phyloP scores from a whole-genome alignment of 2,113 vertebrate species.

The Nipponia nippon region DNA sequence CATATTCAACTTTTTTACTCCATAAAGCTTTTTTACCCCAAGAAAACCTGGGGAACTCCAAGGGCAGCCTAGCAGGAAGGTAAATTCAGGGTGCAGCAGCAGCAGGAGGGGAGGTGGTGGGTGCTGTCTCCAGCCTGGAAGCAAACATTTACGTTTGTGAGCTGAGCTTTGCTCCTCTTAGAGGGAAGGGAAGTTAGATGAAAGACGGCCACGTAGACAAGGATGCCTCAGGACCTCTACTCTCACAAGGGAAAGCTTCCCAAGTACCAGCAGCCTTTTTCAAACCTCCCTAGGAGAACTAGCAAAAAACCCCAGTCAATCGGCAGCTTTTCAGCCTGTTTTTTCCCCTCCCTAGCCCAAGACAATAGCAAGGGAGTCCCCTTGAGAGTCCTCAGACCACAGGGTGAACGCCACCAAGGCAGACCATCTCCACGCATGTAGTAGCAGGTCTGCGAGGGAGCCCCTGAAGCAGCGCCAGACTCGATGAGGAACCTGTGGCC shows the following conservation, averaged over 20 bases:
- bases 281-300: background rate
- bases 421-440: fast-evolving
- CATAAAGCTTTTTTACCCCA: background rate
- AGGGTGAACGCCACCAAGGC: background rate
- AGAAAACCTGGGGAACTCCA: background rate
- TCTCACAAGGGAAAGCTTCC: background rate
- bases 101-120: background rate
- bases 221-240: background rate
- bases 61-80: background rate
- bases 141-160: background rate
- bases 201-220: background rate
- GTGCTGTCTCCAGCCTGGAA: background rate
- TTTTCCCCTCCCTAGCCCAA: background rate
- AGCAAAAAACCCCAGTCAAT: fast-evolving
- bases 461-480: background rate
- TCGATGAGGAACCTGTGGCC: fast-evolving
- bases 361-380: background rate
- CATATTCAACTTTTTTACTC: background rate
- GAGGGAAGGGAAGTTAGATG: background rate
- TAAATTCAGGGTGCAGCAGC: background rate
- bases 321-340: background rate
- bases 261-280: background rate
- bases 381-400: background rate
- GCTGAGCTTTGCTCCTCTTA: background rate
- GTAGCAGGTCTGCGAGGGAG: background rate